Base-by-base conservation (phyloP, 2,797 vertebrate species). In the Anabas testudineus region DNA sequence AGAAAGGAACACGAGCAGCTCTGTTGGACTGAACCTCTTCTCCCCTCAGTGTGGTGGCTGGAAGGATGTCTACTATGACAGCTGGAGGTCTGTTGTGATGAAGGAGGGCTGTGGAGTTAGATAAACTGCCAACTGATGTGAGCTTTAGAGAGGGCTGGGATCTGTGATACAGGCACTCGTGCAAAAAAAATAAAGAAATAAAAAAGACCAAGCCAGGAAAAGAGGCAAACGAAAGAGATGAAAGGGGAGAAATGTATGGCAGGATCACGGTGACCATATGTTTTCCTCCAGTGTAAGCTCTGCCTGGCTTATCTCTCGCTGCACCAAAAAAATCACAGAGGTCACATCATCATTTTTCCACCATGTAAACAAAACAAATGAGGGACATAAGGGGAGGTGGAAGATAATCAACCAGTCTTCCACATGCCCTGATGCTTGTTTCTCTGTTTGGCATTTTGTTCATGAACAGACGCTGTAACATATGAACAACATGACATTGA, bases 121-220 rank as follows among this genome's bases (percentile, higher is more conserved):
- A 91, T 89, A 87, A 87, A 88, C 85, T 90, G 86, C 88, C 85
- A 82, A 81, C 74, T 82, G 81, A 86, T 87, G 88, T 85, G 85
- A 88, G 85, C 82, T 88, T 89, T 82, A 43, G 76, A 87, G 60
- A 48, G 49, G 48, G 49, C 54, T 14, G 34, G 54, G 69, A 80
- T 81, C 72, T 85, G 76, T 68, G 74, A 78, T 82, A 64, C 64
- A 65, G 51, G 62, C 78, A 75, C 68, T 77, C 66, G 47, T 67
- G 74, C 78, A 83, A 84, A 76, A 77, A 60, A n/a, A n/a, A n/a
- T n/a, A n/a, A n/a, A n/a, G n/a, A n/a, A n/a, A n/a, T n/a, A n/a
- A n/a, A n/a, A 52, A 56, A 47, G 58, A 74, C 63, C 51, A 51
- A 19, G 46, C 67, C 55, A 61, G 60, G 74, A 55, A 78, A 59